Evolutionary conservation across 2,113 vertebrate species (phyloP), one percentile per base, ranked within the genome.

Genomic region (Dissostichus mawsoni): DNA sequence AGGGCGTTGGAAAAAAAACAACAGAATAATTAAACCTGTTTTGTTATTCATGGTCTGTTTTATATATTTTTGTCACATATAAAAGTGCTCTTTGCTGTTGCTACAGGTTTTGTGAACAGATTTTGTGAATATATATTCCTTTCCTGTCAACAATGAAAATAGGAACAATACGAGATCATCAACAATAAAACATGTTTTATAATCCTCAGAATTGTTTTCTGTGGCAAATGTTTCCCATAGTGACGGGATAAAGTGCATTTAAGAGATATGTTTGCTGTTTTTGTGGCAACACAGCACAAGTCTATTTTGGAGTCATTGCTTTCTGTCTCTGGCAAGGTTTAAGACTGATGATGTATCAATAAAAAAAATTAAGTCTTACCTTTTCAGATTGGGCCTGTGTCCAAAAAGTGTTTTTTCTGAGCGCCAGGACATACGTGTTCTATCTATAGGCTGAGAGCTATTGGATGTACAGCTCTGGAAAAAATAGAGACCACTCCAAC

Each of bases 1-100:
- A 80, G 56, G 36, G 45, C 25, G 52, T 62, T 14, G 89, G 67
- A 78, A 90, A 91, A 87, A 85, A 79, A 75, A 73, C 69, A 1
- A 12, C 7, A 55, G 47, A 78, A 53, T 83, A 92, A 91, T 29
- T 85, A 89, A 81, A 10, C 4, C 9, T 5, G 20, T 70, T 45
- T 78, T 56, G 51, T 77, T 25, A 25, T 47, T 11, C 13, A 18
- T 57, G 18, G 33, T 51, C 62, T 66, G 20, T 53, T 74, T 62
- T 62, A 16, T 53, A 13, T 82, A 11, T 33, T 55, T 47, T 76
- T 8, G n/a, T 63, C 16, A 25, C 53, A 9, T 7, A 14, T 50
- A 6, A 10, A 5, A 44, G 23, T 64, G 16, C 9, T 73, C 36
- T 72, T 52, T 79, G 33, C 57, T 47, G 18, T 57, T 61, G n/a